Conservation (phyloP, 2,797 vertebrate species). For the Periparus ater region DNA sequence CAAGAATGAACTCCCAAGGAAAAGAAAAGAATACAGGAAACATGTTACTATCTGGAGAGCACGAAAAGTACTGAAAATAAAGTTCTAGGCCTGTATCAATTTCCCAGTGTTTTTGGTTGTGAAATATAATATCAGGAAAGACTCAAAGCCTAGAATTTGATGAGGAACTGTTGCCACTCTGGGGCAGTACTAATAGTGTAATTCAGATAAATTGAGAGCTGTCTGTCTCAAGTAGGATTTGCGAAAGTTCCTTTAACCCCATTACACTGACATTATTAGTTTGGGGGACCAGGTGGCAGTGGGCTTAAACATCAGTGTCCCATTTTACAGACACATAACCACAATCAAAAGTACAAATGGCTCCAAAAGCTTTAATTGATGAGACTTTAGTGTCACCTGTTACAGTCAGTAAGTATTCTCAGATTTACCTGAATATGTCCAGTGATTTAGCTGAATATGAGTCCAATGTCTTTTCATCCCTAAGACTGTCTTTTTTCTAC, state of each 20-base stretch:
- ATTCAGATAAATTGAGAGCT: not conserved
- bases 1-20: not conserved
- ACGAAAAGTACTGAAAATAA: not conserved
- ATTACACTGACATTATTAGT: not conserved
- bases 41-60: not conserved
- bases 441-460: not conserved
- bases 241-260: not conserved
- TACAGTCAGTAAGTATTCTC: not conserved
- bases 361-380: not conserved
- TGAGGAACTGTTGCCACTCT: not conserved
- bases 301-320: not conserved
- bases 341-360: not conserved
- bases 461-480: not conserved
- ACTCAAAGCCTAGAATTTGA: not conserved
- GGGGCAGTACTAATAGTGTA: not conserved
- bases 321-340: not conserved
- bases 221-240: not conserved
- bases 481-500: not conserved
- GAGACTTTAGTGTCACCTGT: not conserved
- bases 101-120: not conserved
- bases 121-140: not conserved
- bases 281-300: not conserved
- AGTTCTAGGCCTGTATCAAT: not conserved
- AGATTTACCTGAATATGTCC: not conserved
- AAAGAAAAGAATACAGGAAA: not conserved